Conservation (phyloP, 2,888 invertebrate species). For the Noctua fimbriata region DNA sequence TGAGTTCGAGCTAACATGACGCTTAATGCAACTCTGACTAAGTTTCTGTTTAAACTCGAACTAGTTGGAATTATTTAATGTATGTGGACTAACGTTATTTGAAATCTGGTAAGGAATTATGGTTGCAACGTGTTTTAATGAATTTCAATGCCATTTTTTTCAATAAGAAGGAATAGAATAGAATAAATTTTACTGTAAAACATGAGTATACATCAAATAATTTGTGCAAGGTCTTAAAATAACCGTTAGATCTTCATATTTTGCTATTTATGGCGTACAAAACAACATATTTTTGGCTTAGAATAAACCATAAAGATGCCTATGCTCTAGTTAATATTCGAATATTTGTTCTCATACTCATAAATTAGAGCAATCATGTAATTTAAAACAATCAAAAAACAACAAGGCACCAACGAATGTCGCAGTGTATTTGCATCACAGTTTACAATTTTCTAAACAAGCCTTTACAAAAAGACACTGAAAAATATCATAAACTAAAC, state of each 20-base stretch:
- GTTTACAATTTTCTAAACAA: background rate
- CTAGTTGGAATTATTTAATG: constrained; percentile 35
- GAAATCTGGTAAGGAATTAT: constrained; percentile 1
- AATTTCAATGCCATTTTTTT: background rate
- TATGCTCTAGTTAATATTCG: background rate
- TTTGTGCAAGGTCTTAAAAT: too few species aligned
- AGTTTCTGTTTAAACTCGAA: constrained; percentile 53
- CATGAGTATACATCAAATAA: too few species aligned
- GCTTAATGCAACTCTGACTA: constrained; percentile 61
- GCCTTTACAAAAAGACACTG: background rate
- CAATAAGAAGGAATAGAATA: too few species aligned
- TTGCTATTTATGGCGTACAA: too few species aligned
- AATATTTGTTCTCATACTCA: background rate
- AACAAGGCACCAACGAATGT: background rate
- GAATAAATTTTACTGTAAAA: too few species aligned
- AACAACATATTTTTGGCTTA: too few species aligned
- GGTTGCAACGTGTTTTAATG: background rate
- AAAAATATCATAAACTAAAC: constrained; percentile 68
- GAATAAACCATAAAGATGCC: too few species aligned
- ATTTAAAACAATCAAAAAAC: background rate
- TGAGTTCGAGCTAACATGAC: constrained; percentile 62
- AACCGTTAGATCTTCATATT: too few species aligned
- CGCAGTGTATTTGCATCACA: background rate
- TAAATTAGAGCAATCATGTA: background rate
- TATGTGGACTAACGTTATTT: constrained; percentile 27